Evolutionary conservation across 2,888 invertebrate species (phyloP), one percentile per base, ranked within the genome.

Genomic region (Oithona nana): DNA sequence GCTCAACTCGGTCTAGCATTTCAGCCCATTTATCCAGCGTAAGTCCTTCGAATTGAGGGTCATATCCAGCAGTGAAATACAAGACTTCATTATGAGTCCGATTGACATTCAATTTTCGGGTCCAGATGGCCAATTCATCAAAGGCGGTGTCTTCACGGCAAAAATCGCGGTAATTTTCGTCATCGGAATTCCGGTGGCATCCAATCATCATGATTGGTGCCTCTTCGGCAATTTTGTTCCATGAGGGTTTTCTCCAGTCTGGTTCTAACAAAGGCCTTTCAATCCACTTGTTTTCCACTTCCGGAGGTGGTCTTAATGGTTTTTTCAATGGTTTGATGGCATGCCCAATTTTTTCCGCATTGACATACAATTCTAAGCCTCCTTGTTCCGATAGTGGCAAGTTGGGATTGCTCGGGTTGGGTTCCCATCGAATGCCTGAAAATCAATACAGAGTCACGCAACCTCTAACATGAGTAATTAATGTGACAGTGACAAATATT

Each of bases 61-160:
- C 66, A 61, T 65, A 65, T 8, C 67, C 68, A 1, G 68, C 68
- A 20, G 66, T 51, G 65, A 68, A 68, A 59, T 58, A 67, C 4
- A 61, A 28, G 1, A 62, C 57, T 50, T 65, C 64, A 56, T 62
- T 31, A 16, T 22, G 24, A 1, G 63, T 61, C 26, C 62, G 56
- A 16, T 64, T 62, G 29, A 57, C 60, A 11, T 52, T 28, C 13
- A 68, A 57, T 16, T 61, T 49, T 16, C 64, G 60, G 54, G 60
- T 65, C 69, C 69, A 69, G 8, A 65, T 63, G 28, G 66, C 68
- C 20, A 68, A 57, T 64, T 69, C 69, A 63, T 68, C 68, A 13
- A 67, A 64, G 26, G 64, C 64, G 1, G 66, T 67, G 6, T 49
- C 48, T 26, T 28, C n/a, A n/a, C 58, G 22, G 1, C 62, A 64